These are phyloP conservation scores for Meteorus cinctellus DNA, from an alignment of 2,888 invertebrate genomes.

Conservation along the genomic window DNA sequence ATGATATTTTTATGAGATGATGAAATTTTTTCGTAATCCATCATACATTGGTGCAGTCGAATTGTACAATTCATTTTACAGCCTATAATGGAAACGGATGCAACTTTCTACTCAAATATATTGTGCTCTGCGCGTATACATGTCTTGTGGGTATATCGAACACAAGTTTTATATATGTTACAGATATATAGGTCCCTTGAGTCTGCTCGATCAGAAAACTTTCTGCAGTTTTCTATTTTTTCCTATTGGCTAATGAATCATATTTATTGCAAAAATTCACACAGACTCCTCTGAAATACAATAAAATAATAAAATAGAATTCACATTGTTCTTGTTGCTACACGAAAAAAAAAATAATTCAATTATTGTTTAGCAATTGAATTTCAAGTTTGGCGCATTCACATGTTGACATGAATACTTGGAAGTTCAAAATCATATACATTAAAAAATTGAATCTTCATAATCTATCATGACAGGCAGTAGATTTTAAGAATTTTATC, in stretches of 20 bases:
- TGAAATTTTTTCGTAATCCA: no score
- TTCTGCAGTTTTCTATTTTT: constrained; percentile 6
- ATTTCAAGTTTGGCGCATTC: neutral
- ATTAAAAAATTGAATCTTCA: no score
- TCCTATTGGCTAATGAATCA: constrained; percentile 20
- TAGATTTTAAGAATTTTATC: no score
- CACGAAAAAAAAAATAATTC: no score
- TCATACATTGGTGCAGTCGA: neutral
- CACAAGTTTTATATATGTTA: constrained; percentile 10
- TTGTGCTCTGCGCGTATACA: neutral
- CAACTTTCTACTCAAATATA: constrained; percentile 27
- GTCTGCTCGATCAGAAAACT: constrained; percentile 31
- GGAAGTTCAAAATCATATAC: no score
- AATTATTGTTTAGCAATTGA: no score
- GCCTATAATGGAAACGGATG: neutral
- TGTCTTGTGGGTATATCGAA: constrained; percentile 18
- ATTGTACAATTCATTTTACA: neutral
- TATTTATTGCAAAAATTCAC: constrained; percentile 7
- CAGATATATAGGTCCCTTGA: constrained; percentile 22
- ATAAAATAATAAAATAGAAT: neutral
- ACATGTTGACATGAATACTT: neutral
- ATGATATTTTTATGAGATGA: no score
- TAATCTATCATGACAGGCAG: no score
- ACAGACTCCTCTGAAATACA: neutral
- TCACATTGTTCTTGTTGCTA: neutral